Conservation (phyloP, 2,888 invertebrate genomes). For the Cacoxenus indagator region DNA sequence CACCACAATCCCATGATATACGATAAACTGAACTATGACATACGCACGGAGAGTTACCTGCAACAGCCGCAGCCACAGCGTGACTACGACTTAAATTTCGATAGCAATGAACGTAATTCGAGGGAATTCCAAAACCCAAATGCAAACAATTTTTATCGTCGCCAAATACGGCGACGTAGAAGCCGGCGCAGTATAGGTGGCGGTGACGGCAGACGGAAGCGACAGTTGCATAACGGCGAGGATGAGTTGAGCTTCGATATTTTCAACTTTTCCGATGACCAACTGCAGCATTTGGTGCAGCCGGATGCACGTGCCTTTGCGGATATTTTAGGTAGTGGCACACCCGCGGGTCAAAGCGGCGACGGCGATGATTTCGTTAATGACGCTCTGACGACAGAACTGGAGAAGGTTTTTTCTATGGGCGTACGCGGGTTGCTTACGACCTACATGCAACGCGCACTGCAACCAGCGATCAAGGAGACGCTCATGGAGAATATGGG, state of each 20-base stretch:
- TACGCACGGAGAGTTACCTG: conserved; percentile 47
- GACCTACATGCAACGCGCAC: conserved; percentile 85
- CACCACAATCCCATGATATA: conserved; percentile 38
- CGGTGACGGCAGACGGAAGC: not conserved
- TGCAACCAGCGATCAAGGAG: conserved; percentile 88
- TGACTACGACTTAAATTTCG: conserved; percentile 43
- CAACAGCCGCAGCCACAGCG: conserved; percentile 40
- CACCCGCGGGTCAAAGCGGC: conserved; percentile 34
- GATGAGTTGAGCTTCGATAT: conserved; percentile 65
- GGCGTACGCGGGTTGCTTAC: conserved; percentile 86
- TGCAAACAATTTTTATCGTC: conserved; percentile 53
- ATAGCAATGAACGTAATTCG: conserved; percentile 41
- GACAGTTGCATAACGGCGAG: not conserved
- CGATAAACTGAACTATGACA: conserved; percentile 51
- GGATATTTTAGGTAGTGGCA: conserved; percentile 52
- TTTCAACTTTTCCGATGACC: conserved; percentile 59
- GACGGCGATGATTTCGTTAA: conserved; percentile 72
- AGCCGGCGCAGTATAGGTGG: conserved; percentile 46
- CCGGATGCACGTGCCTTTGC: conserved; percentile 65
- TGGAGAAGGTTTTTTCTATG: conserved; percentile 87
- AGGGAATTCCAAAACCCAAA: conserved; percentile 44
- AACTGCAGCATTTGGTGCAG: conserved; percentile 60
- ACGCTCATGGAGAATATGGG: conserved; percentile 90
- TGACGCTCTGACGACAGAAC: conserved; percentile 81
- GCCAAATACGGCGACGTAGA: conserved; percentile 41